Conservation (phyloP, 2,888 invertebrate species). For the Caenorhabditis panamensis region DNA sequence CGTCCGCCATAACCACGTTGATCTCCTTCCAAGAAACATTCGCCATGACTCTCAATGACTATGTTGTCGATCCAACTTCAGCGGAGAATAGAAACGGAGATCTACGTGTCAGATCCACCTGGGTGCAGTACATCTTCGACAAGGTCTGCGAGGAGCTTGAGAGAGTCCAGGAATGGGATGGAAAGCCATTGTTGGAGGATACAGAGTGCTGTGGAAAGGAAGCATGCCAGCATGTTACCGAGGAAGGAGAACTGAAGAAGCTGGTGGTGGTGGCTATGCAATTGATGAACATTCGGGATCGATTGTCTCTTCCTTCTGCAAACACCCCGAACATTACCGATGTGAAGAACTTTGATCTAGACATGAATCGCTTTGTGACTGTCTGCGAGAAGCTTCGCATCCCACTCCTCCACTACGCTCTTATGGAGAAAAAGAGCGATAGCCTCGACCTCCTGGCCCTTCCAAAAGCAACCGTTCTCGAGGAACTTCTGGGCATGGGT, state of each 20-base stretch:
- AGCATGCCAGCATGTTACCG: slow-evolving; percentile 28
- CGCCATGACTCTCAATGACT: slow-evolving; percentile 90
- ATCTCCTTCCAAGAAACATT: slow-evolving; percentile 93
- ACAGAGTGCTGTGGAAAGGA: slow-evolving; percentile 53
- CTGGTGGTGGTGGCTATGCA: slow-evolving; percentile 66
- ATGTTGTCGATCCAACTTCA: slow-evolving; percentile 32
- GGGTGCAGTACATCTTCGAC: slow-evolving; percentile 54
- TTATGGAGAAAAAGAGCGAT: slow-evolving; percentile 37
- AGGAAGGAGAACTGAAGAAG: slow-evolving; percentile 64
- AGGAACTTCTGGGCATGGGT: slow-evolving; percentile 61
- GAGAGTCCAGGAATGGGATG: slow-evolving; percentile 63
- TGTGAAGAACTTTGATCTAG: neutral
- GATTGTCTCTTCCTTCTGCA: slow-evolving; percentile 32
- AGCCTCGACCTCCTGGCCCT: slow-evolving; percentile 20
- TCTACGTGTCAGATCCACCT: slow-evolving; percentile 41
- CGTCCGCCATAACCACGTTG: slow-evolving; percentile 94
- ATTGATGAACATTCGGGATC: slow-evolving; percentile 62
- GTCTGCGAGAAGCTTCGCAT: slow-evolving; percentile 39
- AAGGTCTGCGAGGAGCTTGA: slow-evolving; percentile 65
- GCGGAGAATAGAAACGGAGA: slow-evolving; percentile 9
- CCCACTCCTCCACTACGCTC: slow-evolving; percentile 58
- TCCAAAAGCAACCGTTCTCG: slow-evolving; percentile 39
- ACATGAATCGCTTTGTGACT: slow-evolving; percentile 24
- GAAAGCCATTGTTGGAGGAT: slow-evolving; percentile 55
- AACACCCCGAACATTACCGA: neutral